A percentile compares a stretch with the other conserved stretches of the same genome.
Conservation (phyloP, 2,113 vertebrate genomes). For the Anguilla rostrata region DNA sequence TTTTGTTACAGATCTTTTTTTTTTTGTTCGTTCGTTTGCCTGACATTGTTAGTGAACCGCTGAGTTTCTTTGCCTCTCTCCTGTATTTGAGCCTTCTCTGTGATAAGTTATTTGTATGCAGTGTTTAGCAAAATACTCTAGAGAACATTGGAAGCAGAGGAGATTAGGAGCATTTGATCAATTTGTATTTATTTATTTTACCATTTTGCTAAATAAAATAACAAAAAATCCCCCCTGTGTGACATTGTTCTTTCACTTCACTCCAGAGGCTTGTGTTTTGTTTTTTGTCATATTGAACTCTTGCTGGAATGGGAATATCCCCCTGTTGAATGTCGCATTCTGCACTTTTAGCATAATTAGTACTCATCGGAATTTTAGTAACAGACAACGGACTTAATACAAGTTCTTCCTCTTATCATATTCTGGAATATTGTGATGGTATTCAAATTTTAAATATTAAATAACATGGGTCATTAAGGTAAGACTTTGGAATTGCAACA, state of each 20-base stretch:
- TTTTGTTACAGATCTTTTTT: constrained; percentile 46
- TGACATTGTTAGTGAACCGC: constrained; percentile 68
- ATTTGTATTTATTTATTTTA: constrained; percentile 96
- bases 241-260: constrained; percentile 13
- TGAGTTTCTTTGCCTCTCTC: constrained; percentile 72
- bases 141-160: constrained; percentile 49
- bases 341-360: neutral
- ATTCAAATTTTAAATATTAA: neutral
- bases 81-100: constrained; percentile 69
- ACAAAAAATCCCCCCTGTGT: constrained; percentile 59
- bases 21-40: constrained; percentile 43
- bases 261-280: neutral
- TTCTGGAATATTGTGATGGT: too few relatives aligned
- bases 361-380: neutral
- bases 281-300: neutral
- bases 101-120: constrained; percentile 81
- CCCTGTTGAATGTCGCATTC: neutral
- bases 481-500: neutral
- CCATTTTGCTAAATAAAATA: constrained; percentile 91
- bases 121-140: constrained; percentile 74
- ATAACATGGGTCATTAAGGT: neutral
- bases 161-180: constrained; percentile 82
- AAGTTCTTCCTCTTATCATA: neutral
- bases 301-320: neutral
- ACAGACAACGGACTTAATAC: neutral